Evolutionary conservation across 2,888 invertebrate genomes (phyloP).

Genomic region (Eudemis profundana): DNA sequence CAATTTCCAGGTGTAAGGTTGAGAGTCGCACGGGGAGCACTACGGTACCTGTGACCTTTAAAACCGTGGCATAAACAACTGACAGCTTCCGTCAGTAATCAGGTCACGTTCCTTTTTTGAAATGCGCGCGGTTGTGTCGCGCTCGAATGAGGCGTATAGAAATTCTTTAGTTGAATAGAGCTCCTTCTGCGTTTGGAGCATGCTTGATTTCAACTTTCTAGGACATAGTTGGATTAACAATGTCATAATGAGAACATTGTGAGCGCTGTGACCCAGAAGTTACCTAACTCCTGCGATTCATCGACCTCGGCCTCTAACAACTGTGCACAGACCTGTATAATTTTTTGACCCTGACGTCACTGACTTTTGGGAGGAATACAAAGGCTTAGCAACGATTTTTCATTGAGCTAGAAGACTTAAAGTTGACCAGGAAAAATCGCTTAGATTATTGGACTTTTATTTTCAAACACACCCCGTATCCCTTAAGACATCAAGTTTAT

Average conservation of each 20-base stretch:
- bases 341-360: neutral
- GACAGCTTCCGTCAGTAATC: slow-evolving; percentile 82
- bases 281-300: neutral
- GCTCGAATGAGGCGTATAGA: slow-evolving; percentile 55
- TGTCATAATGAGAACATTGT: neutral
- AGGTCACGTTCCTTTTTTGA: slow-evolving; percentile 83
- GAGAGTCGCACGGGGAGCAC: slow-evolving; percentile 50
- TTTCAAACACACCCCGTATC: neutral
- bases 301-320: neutral
- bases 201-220: slow-evolving; percentile 37
- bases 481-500: neutral
- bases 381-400: too few species aligned
- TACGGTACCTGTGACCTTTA: slow-evolving; percentile 67
- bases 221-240: slow-evolving; percentile 16
- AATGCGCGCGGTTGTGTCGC: slow-evolving; percentile 69
- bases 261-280: neutral
- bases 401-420: too few species aligned
- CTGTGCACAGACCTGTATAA: neutral
- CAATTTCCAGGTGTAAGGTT: slow-evolving; percentile 53
- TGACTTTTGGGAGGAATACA: too few species aligned
- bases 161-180: slow-evolving; percentile 41
- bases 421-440: neutral
- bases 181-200: slow-evolving; percentile 14
- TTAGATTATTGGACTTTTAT: neutral
- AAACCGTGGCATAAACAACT: slow-evolving; percentile 62